Evolutionary conservation across 2,888 invertebrate species (phyloP).

Genomic region (Diplazon laetatorius): DNA sequence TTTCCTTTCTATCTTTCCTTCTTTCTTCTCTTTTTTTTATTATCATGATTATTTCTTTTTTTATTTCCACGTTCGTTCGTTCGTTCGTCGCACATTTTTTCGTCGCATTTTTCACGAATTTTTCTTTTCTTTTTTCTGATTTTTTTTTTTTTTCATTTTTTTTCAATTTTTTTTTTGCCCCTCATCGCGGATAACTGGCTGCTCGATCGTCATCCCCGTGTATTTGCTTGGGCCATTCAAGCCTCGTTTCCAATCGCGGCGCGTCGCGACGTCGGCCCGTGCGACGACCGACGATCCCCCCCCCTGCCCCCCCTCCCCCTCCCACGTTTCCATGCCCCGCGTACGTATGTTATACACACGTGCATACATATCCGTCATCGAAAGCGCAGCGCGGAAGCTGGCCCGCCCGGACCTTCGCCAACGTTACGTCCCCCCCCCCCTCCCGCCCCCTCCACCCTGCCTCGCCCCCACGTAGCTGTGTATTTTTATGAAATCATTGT

Average conservation of each 20-base stretch:
- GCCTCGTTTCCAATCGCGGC: conserved; percentile 66
- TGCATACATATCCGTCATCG: conserved; percentile 54
- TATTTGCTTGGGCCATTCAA: conserved; percentile 66
- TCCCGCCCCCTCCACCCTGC: conserved; percentile 3
- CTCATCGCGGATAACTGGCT: conserved; percentile 67
- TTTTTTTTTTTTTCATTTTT: no score
- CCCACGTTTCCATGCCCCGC: no score
- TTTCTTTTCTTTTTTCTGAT: no score
- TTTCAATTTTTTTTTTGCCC: background rate
- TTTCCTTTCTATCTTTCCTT: no score
- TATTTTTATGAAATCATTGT: conserved; percentile 82
- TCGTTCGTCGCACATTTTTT: no score
- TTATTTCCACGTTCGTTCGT: no score
- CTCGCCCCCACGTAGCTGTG: conserved; percentile 66
- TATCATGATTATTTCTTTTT: background rate
- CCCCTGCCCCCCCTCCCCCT: no score
- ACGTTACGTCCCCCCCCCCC: conserved; percentile 48
- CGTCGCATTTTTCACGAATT: conserved; percentile 4
- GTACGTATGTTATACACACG: background rate
- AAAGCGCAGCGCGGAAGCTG: conserved; percentile 43
- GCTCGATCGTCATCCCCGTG: conserved; percentile 67
- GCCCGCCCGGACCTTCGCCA: conserved; percentile 28
- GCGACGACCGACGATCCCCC: conserved; percentile 75
- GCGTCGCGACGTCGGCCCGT: conserved; percentile 73
- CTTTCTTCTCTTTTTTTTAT: no score